These are phyloP conservation scores for Halictus quadricinctus DNA, from an alignment of 2,888 invertebrate genomes.

Conservation along the genomic window DNA sequence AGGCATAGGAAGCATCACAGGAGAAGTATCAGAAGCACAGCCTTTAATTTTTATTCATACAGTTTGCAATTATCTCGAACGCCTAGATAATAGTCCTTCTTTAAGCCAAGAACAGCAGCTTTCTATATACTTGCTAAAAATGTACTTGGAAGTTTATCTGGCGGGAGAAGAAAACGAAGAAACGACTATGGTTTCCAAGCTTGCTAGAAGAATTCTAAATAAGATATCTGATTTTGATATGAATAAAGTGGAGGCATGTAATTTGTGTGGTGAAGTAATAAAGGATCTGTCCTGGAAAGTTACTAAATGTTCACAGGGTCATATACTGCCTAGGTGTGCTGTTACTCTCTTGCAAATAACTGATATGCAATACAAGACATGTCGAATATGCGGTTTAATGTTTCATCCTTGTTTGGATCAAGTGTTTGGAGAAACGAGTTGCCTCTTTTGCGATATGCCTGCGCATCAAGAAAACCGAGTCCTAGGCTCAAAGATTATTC, in stretches of 20 bases:
- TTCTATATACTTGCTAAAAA: slow-evolving; percentile 70
- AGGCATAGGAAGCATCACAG: slow-evolving; percentile 63
- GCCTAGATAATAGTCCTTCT: slow-evolving; percentile 54
- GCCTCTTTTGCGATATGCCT: slow-evolving; percentile 78
- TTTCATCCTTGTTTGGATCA: slow-evolving; percentile 77
- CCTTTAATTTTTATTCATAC: slow-evolving; percentile 75
- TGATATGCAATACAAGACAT: slow-evolving; percentile 69
- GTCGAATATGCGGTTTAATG: slow-evolving; percentile 75
- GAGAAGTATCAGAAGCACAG: slow-evolving; percentile 73
- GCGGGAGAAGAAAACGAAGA: slow-evolving; percentile 72
- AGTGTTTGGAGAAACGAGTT: slow-evolving; percentile 71
- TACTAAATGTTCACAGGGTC: slow-evolving; percentile 74
- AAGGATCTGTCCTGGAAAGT: slow-evolving; percentile 75
- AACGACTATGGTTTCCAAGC: slow-evolving; percentile 48
- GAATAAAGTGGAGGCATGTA: slow-evolving; percentile 71
- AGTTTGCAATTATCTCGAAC: slow-evolving; percentile 68
- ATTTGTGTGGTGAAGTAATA: slow-evolving; percentile 72
- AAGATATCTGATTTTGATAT: slow-evolving; percentile 55
- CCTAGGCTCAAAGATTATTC: slow-evolving; percentile 12
- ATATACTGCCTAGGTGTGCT: slow-evolving; percentile 77
- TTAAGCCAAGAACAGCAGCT: slow-evolving; percentile 67
- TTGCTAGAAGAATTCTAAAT: slow-evolving; percentile 63
- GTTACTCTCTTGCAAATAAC: slow-evolving; percentile 77
- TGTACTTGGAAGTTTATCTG: slow-evolving; percentile 76
- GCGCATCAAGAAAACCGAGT: slow-evolving; percentile 69